These are phyloP conservation scores for Morpho helenor DNA, from an alignment of 2,888 invertebrate species.

Conservation along the genomic window DNA sequence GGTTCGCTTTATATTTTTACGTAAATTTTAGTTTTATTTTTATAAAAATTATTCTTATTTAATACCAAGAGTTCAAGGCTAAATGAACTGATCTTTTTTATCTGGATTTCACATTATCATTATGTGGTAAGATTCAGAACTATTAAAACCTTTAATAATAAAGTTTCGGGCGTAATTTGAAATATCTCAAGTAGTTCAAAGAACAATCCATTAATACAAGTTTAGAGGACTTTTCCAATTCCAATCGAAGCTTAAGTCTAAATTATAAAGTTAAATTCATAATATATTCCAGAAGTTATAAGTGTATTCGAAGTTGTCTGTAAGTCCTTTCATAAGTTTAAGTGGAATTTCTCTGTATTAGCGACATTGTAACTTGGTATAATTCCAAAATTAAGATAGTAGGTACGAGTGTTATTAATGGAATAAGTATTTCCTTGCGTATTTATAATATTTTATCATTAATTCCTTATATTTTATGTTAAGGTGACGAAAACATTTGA, in stretches of 20 bases:
- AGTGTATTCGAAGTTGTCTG: slow-evolving; percentile 28
- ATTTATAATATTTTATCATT: no score
- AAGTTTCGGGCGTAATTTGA: slow-evolving; percentile 23
- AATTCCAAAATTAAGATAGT: background rate
- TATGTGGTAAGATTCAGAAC: no score
- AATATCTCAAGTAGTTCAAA: slow-evolving; percentile 25
- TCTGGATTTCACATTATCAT: no score
- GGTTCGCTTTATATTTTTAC: no score
- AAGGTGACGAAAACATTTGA: no score
- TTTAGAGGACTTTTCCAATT: slow-evolving; percentile 27
- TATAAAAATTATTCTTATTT: no score
- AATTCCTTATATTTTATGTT: no score
- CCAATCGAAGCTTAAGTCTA: slow-evolving; percentile 26
- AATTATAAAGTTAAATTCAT: slow-evolving; percentile 28
- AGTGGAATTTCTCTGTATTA: slow-evolving; percentile 7
- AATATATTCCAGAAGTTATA: slow-evolving; percentile 24
- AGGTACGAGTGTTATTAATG: background rate
- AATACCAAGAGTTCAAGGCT: no score
- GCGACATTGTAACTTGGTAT: background rate
- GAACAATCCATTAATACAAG: slow-evolving; percentile 27
- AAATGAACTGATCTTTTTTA: no score
- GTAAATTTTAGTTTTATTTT: no score
- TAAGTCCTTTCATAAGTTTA: slow-evolving; percentile 18
- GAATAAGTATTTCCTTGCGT: no score
- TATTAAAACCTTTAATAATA: background rate